Base-by-base conservation (phyloP, 2,888 invertebrate species). In the Prosapia bicincta region DNA sequence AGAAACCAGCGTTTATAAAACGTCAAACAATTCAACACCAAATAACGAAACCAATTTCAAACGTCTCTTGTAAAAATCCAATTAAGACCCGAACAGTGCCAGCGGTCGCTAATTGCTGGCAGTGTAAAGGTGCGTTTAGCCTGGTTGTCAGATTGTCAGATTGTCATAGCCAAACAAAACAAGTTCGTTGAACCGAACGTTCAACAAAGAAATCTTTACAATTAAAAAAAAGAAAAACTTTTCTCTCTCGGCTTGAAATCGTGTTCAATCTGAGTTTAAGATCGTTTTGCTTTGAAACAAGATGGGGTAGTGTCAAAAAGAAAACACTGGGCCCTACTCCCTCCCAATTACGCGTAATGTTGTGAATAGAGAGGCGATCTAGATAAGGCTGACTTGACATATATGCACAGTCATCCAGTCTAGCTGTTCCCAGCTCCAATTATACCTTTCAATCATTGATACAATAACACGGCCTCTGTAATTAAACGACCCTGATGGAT, bases 241-340 rank as follows among this genome's bases (percentile, higher is more conserved):
- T 54, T 20, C 20, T 20, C 9, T 20, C 54, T 54, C 54, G 54
- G 54, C 20, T 54, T 20, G 13, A 68, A 73, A 67, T 43, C 73
- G 73, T 73, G 73, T 73, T 73, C 73, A 73, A 73, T 73, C 73
- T 73, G 20, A 13, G 43, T 43, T 54, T 26, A 28, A 32, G 68
- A 73, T 73, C 73, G 73, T 73, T 73, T 73, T 54, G 54, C 54
- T 54, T 54, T 54, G 54, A 54, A 54, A 54, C 54, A 54, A 54
- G 54, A 54, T 54, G 54, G 54, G 54, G 54, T 20, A 54, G 54
- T 54, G 54, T 54, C 54, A 54, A 54, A 54, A 54, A 54, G 54
- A 54, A 54, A 54, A 54, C 54, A 54, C 54, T n/a, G n/a, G n/a
- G n/a, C n/a, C n/a, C n/a, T 54, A 54, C 54, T 54, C 54, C 20